Base-by-base conservation (phyloP, 1,140 invertebrate genomes). In the Drosophila sturtevanti region DNA sequence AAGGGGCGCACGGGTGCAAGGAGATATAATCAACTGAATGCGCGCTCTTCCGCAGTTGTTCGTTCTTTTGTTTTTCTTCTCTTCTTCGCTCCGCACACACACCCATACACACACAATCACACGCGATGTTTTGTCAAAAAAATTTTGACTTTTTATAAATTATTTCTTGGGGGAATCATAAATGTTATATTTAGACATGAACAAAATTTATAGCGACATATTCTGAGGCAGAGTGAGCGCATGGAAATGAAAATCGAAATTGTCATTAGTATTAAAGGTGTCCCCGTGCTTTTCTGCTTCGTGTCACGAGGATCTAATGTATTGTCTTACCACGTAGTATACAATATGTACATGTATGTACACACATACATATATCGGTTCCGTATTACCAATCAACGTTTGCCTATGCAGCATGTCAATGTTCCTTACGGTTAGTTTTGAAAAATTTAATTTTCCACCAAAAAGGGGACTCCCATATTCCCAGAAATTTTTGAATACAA, bases 131-230 rank as follows among this genome's bases (percentile, higher is more conserved):
- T 69, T 77, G 74, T 79, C 70, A 77, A 73, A 77, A 48, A 68
- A 60, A 69, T 58, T 79, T 58, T 41, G 61, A 76, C 38, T 72
- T 77, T 65, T 65, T 70, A 79, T 74, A 79, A 77, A 77, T 77
- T 77, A 77, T 77, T 69, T 77, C 59, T 69, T 54, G 55, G 59
- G 66, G 48, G 67, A 76, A 79, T 77, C 77, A 77, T 79, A 79
- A 77, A 79, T 77, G 70, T 68, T 79, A 79, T 73, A 79, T 79
- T 77, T 79, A 79, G 77, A 79, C 66, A 67, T 70, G 66, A 77
- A 67, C 34, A 77, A 74, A 73, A 77, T 79, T 79, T 79, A 77
- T 79, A 77, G 77, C 69, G 77, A 61, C 61, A 79, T 74, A 66
- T 67, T 74, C 74, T 73, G 62, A 72, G 54, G 35, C 55, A 58